These are phyloP conservation scores for Oxyruncus cristatus DNA, from an alignment of 2,113 vertebrate species.

Conservation along the genomic window DNA sequence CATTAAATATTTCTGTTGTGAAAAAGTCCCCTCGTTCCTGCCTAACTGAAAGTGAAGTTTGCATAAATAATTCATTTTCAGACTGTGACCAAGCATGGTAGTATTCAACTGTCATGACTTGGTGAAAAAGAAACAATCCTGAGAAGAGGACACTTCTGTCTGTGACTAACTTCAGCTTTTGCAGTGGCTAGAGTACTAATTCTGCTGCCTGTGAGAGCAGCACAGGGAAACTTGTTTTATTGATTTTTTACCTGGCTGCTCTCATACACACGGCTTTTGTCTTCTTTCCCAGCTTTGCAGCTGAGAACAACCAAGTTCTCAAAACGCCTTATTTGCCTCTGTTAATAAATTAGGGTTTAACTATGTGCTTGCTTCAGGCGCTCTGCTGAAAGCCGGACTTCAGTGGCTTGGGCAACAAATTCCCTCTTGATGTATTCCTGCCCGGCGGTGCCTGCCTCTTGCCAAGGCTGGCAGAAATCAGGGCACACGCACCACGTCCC, in stretches of 20 bases:
- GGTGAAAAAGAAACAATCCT: background rate
- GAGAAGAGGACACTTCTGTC: background rate
- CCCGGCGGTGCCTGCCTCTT: background rate
- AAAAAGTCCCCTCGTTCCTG: background rate
- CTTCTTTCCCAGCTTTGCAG: background rate
- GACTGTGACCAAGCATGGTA: background rate
- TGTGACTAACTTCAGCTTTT: background rate
- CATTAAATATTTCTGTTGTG: background rate
- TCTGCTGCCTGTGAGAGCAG: background rate
- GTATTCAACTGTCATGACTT: background rate
- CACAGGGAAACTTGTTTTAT: background rate
- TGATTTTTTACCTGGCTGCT: background rate
- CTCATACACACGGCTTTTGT: background rate
- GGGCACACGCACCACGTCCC: fast-evolving
- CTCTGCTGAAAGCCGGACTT: background rate
- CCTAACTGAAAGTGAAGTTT: background rate
- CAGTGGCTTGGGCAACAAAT: background rate
- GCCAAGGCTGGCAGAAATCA: background rate
- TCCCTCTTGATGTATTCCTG: background rate
- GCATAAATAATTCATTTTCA: slow-evolving; percentile 12
- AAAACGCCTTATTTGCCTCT: background rate
- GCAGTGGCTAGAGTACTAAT: background rate
- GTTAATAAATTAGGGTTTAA: slow-evolving; percentile 66
- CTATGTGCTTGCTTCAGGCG: background rate
- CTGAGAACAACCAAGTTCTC: background rate